These are phyloP conservation scores for Syngnathus floridae DNA, from an alignment of 2,113 vertebrate genomes.

Conservation along the genomic window DNA sequence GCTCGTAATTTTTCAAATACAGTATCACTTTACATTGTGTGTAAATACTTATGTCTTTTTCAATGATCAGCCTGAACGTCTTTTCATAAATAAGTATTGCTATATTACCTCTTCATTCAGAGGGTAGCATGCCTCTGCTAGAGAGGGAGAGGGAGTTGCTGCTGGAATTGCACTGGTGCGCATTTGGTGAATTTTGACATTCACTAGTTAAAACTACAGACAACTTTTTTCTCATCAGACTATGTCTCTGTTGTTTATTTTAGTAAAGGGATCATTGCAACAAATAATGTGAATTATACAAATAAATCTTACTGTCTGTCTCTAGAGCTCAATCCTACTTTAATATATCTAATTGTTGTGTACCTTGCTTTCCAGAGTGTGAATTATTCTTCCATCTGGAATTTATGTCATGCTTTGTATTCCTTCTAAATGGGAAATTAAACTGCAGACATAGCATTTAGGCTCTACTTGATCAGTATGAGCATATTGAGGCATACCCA, in stretches of 20 bases:
- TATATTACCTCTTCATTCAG: not conserved
- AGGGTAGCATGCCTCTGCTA: not conserved
- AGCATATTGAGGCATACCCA: constrained; percentile 3
- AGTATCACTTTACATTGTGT: not conserved
- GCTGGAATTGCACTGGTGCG: not conserved
- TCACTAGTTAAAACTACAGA: not conserved
- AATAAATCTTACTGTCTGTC: not conserved
- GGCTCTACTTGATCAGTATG: constrained; percentile 2
- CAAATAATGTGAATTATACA: not conserved
- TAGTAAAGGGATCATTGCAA: not conserved
- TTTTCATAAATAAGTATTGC: not conserved
- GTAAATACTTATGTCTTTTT: not conserved
- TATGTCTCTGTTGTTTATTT: not conserved
- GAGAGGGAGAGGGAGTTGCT: not conserved
- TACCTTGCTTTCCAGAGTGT: not conserved
- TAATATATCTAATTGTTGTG: not conserved
- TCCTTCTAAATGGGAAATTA: not conserved
- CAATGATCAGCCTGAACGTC: not conserved
- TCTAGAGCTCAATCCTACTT: not conserved
- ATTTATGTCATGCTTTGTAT: constrained; percentile 7
- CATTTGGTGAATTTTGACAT: not conserved
- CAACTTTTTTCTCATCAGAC: too few relatives aligned
- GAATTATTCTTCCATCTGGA: constrained; percentile 16
- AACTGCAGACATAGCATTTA: constrained; percentile 6
- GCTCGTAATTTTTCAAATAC: not conserved